Evolutionary conservation across 1,140 invertebrate genomes (phyloP).

Genomic region (Ceratina japonica): DNA sequence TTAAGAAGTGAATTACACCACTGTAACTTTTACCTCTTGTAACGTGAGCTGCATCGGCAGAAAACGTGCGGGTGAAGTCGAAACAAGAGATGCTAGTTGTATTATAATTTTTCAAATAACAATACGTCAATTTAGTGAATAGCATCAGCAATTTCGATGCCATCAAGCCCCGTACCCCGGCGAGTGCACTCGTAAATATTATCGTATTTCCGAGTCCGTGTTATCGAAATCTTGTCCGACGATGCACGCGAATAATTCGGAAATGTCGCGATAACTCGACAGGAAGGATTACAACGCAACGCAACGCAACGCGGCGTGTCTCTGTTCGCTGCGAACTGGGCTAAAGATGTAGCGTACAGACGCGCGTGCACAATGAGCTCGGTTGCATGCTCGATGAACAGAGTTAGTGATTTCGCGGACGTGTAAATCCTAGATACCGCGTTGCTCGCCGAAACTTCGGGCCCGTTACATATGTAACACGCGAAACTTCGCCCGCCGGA

Average conservation of each 20-base stretch:
- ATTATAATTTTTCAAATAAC: too few relatives aligned
- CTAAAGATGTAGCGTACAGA: conserved; percentile 22
- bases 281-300: conserved; percentile 12
- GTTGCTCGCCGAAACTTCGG: conserved; percentile 33
- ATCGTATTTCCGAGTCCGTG: background rate
- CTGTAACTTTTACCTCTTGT: too few relatives aligned
- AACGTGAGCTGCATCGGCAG: too few relatives aligned
- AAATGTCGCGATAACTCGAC: conserved; percentile 37
- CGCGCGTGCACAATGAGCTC: too few relatives aligned
- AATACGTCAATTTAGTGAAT: background rate
- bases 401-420: too few relatives aligned
- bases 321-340: conserved; percentile 24
- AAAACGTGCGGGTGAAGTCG: too few relatives aligned
- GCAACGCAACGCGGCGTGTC: background rate
- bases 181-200: conserved; percentile 5
- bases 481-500: conserved; percentile 34
- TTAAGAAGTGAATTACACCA: too few relatives aligned
- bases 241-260: conserved; percentile 7
- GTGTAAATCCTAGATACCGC: conserved; percentile 48
- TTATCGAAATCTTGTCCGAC: background rate
- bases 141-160: background rate
- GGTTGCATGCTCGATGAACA: too few relatives aligned
- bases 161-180: background rate
- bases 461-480: conserved; percentile 62
- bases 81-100: too few relatives aligned